Base-by-base conservation (phyloP, 2,113 vertebrate genomes). In the Notarius lentiginosus region DNA sequence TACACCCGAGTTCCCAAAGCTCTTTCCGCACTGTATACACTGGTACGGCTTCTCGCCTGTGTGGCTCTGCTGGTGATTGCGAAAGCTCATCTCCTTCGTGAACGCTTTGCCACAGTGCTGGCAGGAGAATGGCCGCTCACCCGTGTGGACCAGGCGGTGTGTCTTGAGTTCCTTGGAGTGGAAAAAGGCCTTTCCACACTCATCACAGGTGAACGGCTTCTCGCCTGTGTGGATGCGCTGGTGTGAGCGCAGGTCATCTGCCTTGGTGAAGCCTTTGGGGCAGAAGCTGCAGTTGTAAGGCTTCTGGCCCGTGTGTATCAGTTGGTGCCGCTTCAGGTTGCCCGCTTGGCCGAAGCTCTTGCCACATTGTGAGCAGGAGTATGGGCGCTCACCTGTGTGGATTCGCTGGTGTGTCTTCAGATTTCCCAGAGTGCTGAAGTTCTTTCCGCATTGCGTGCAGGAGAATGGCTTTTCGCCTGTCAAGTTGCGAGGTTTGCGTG, bases 371-470 rank as follows among this genome's bases (percentile, higher is more conserved):
- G 93, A 94, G 92, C 95, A 96, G 84, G 91, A 91, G 91, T 95
- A 96, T 1, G 95, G 95, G 9, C 95, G 92, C 91, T 96, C 95
- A 0, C 95, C 95, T 0, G 94, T 95, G 92, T 96, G 95, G 89
- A 96, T 95, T 60, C 95, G 94, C 83, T 96, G 95, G 93, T 96
- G 95, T 0, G 95, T 95, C 65, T 95, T 94, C 86, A 96, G 94
- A 94, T 96, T 96, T 9, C 95, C 95, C 89, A 95, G 93, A 53
- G 95, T 96, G 92, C 94, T 94, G 93, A 96, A 96, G 91, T 93
- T 94, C 87, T 95, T 95, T 1, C 91, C 94, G 2, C 95, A 96
- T 87, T 95, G 95, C 0, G 95, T 93, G 92, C 95, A 96, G 11
- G 93, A 95, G 91, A 95, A 96, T 0, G 94, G 93, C 82, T 95